Evolutionary conservation across 2,113 vertebrate genomes (phyloP), one percentile per base, ranked within the genome.

Genomic region (Ceyx melanurus): DNA sequence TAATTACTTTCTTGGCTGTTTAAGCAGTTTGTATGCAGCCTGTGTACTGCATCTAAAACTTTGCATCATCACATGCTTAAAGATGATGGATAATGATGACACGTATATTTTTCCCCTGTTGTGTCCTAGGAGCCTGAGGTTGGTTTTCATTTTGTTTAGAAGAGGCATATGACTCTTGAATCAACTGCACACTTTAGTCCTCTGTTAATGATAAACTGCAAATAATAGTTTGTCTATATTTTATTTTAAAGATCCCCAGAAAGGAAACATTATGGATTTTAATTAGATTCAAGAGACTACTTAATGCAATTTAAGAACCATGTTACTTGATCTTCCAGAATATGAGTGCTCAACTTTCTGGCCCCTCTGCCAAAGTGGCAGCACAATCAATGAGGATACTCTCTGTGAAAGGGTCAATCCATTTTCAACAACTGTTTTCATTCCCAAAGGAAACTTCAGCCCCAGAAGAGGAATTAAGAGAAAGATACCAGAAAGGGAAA

Each of bases 171-270:
- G 48, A 58, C n/a, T 62, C 51, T 83, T 81, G 23, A 18, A 12
- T 78, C 62, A 65, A 46, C 29, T 31, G 3, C 65, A 56, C 66
- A 43, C 22, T 46, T 65, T 7, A 48, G 5, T 2, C 28, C 73
- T 81, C 90, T 93, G 29, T 77, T 81, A 56, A 40, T 48, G 10
- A 64, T 72, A 65, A 94, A 82, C n/a, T 72, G 21, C n/a, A 90
- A 68, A 64, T 54, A n/a, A 33, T 68, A 83, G 21, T 17, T 81
- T 53, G 22, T 43, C 56, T 80, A 0, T 37, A 70, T 90, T 90
- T 89, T 90, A 64, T 81, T 88, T 75, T 82, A 60, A 93, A 92
- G 62, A 82, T 65, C 22, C 13, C 61, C 54, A 73, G 28, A 80
- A 79, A 42, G 43, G 46, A 57, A 75, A 90, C 31, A 31, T 43